phyloP scores from a whole-genome alignment of 2,113 vertebrate species.

The Ovis canadensis region DNA sequence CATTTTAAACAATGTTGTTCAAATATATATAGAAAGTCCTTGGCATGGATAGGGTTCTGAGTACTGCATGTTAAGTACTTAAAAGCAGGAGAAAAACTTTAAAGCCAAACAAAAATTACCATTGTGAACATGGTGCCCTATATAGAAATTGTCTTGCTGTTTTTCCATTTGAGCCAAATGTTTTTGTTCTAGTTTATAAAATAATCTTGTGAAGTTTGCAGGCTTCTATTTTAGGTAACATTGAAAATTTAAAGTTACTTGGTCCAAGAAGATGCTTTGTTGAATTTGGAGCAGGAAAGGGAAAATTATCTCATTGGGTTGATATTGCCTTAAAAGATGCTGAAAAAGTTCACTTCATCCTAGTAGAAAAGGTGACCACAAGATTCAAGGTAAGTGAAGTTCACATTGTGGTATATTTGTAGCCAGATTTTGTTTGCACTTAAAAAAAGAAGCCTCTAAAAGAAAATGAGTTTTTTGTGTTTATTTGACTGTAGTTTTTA shows the following conservation, averaged over 20 bases:
- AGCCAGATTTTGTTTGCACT: background rate
- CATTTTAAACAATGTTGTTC: background rate
- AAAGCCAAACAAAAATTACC: background rate
- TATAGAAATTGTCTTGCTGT: background rate
- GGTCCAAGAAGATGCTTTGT: conserved; percentile 88
- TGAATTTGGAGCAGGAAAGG: conserved; percentile 96
- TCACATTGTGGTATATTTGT: background rate
- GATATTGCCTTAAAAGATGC: conserved; percentile 85
- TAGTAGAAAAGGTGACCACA: conserved; percentile 93
- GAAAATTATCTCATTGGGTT: conserved; percentile 97
- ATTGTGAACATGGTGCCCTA: background rate
- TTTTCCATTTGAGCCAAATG: conserved; percentile 45
- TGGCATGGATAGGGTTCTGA: background rate
- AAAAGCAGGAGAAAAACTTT: background rate
- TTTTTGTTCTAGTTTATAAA: conserved; percentile 59
- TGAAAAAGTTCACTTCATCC: conserved; percentile 87
- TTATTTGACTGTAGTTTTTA: conserved; percentile 22
- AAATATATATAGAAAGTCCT: background rate
- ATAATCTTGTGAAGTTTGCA: conserved; percentile 78
- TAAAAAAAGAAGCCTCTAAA: conserved; percentile 3
- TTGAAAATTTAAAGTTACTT: conserved; percentile 91
- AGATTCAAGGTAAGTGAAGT: conserved; percentile 90
- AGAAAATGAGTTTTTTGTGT: background rate
- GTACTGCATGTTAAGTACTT: background rate
- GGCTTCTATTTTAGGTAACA: conserved; percentile 95